A percentile compares a stretch with the other conserved stretches of the same genome.
Evolutionary conservation across 2,113 vertebrate species (phyloP).

Genomic region (Columba janthina): DNA sequence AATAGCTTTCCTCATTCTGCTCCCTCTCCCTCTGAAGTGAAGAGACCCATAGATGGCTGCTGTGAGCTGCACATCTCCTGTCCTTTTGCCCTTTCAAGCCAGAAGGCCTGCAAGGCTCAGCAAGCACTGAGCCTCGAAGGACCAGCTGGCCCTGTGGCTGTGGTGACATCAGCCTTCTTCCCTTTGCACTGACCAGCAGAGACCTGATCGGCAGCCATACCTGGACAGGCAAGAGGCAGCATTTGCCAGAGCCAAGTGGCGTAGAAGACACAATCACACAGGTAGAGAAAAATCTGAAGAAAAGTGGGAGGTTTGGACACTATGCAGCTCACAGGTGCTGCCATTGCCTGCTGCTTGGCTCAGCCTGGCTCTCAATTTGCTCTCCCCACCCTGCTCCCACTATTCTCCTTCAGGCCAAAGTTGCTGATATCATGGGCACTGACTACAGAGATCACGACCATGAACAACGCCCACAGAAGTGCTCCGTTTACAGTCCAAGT

Average conservation of each 20-base stretch:
- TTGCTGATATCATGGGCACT: not conserved
- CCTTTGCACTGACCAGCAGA: not conserved
- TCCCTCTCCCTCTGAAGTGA: not conserved
- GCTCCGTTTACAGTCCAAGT: not conserved
- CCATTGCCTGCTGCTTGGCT: not conserved
- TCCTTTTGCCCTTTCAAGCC: not conserved
- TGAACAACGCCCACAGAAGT: not conserved
- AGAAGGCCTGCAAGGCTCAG: not conserved
- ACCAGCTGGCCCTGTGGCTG: not conserved
- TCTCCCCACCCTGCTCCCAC: not conserved
- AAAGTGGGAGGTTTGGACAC: not conserved
- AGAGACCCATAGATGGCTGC: not conserved
- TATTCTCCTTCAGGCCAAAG: not conserved
- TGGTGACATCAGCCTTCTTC: not conserved
- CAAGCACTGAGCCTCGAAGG: not conserved
- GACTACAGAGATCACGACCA: not conserved
- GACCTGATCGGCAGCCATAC: not conserved
- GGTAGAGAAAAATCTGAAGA: not conserved
- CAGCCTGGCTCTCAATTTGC: not conserved
- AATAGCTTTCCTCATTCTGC: not conserved
- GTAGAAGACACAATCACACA: not conserved
- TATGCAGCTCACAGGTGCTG: not conserved
- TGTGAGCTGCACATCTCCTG: not conserved
- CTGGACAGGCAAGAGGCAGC: not conserved
- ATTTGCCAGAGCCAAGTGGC: not conserved